Evolutionary conservation across 2,888 invertebrate genomes (phyloP).

Genomic region (Drosophila borborema): DNA sequence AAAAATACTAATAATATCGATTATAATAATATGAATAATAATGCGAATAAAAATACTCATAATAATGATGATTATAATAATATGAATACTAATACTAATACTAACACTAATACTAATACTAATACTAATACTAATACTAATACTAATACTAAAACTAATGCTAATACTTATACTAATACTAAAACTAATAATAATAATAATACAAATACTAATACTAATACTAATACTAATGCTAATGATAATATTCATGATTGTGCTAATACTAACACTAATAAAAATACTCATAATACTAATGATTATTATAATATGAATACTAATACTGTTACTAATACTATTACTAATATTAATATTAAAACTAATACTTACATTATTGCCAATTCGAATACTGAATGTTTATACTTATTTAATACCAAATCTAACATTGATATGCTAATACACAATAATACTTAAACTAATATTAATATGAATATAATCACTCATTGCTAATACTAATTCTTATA

Average conservation of each 20-base stretch:
- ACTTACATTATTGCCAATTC: not conserved
- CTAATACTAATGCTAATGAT: not conserved
- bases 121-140: too few species aligned
- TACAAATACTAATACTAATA: not conserved
- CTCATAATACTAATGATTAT: not conserved
- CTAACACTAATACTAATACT: not conserved
- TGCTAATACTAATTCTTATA: not conserved
- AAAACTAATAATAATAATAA: not conserved
- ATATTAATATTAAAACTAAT: not conserved
- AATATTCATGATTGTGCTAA: not conserved
- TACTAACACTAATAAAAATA: not conserved
- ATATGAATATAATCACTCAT: not conserved
- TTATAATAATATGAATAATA: too few species aligned
- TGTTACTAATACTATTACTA: not conserved
- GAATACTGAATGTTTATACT: not conserved
- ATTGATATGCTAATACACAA: not conserved
- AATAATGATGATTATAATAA: too few species aligned
- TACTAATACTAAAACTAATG: too few species aligned
- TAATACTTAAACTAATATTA: not conserved
- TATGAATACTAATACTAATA: not conserved
- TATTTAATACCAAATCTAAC: not conserved
- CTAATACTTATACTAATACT: not conserved
- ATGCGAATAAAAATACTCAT: too few species aligned
- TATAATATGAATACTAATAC: not conserved
- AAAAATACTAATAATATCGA: too few species aligned